These are phyloP conservation scores for Gymnodraco acuticeps DNA, from an alignment of 2,797 vertebrate genomes.

Conservation along the genomic window DNA sequence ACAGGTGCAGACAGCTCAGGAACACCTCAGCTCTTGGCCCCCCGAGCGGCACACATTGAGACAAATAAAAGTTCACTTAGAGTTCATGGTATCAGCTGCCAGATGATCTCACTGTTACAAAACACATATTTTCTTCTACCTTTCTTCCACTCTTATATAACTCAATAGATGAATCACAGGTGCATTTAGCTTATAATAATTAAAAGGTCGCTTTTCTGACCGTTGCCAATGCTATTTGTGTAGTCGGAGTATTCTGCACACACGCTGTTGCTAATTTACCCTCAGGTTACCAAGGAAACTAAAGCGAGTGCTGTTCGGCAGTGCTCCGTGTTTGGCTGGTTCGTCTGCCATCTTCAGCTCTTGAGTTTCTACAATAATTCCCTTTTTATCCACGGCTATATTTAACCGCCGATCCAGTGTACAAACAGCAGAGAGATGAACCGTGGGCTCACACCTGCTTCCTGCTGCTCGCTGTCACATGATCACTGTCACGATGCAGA, in stretches of 20 bases:
- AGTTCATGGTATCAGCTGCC: conserved; percentile 45
- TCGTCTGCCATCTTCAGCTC: conserved; percentile 56
- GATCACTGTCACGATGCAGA: neutral
- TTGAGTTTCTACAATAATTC: conserved; percentile 54
- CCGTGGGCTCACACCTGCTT: conserved; percentile 50
- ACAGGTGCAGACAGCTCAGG: conserved; percentile 24
- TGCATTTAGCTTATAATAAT: conserved; percentile 36
- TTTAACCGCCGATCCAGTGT: conserved; percentile 47
- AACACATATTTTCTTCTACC: neutral
- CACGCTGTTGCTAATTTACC: conserved; percentile 67
- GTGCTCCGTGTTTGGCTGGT: conserved; percentile 48
- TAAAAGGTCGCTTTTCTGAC: conserved; percentile 54
- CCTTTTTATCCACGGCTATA: conserved; percentile 59
- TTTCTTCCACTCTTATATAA: conserved; percentile 32
- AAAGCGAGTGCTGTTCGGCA: conserved; percentile 29
- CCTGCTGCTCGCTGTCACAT: conserved; percentile 4
- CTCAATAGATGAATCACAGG: conserved; percentile 44
- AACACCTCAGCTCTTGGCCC: conserved; percentile 20
- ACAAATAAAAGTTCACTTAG: conserved; percentile 44
- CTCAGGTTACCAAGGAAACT: conserved; percentile 81
- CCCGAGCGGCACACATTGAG: conserved; percentile 27
- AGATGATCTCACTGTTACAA: conserved; percentile 31
- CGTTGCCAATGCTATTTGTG: conserved; percentile 51
- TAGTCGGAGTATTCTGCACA: conserved; percentile 53
- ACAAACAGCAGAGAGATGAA: conserved; percentile 47